Percentiles rank a stretch among this genome's conserved stretches.
Evolutionary conservation across 2,888 invertebrate genomes (phyloP).

Genomic region (Charanyca ferruginea): DNA sequence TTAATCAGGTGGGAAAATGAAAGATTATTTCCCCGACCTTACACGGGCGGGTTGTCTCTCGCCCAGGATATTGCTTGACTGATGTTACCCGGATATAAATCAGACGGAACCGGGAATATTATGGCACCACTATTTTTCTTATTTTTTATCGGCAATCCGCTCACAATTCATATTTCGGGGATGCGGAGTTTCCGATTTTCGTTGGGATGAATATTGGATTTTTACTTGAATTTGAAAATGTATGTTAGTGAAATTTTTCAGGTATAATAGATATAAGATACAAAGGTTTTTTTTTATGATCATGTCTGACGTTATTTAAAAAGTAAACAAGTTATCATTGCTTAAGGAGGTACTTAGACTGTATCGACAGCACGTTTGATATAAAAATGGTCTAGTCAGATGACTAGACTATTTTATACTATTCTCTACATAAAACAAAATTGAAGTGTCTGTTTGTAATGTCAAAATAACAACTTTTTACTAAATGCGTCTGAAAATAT

Average conservation of each 20-base stretch:
- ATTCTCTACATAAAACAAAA: no score
- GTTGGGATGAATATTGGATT: slow-evolving; percentile 20
- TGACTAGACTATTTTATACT: no score
- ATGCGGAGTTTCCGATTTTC: slow-evolving; percentile 28
- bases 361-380: no score
- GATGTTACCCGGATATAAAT: slow-evolving; percentile 85
- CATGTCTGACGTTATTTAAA: no score
- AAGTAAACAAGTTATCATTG: no score
- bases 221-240: slow-evolving; percentile 25
- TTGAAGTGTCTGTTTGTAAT: no score
- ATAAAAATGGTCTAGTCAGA: no score
- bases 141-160: slow-evolving; percentile 70
- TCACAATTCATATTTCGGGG: slow-evolving; percentile 53
- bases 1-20: slow-evolving; percentile 76
- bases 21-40: slow-evolving; percentile 78
- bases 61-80: slow-evolving; percentile 73
- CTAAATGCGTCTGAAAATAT: no score
- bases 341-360: no score
- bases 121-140: slow-evolving; percentile 71
- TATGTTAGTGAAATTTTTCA: slow-evolving; percentile 26
- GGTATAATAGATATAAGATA: slow-evolving; percentile 6
- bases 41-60: slow-evolving; percentile 59
- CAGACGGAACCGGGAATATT: slow-evolving; percentile 72
- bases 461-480: no score
- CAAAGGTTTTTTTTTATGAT: no score